Evolutionary conservation across 2,888 invertebrate genomes (phyloP), one percentile per base, ranked within the genome.

Genomic region (Notodonta dromedarius): DNA sequence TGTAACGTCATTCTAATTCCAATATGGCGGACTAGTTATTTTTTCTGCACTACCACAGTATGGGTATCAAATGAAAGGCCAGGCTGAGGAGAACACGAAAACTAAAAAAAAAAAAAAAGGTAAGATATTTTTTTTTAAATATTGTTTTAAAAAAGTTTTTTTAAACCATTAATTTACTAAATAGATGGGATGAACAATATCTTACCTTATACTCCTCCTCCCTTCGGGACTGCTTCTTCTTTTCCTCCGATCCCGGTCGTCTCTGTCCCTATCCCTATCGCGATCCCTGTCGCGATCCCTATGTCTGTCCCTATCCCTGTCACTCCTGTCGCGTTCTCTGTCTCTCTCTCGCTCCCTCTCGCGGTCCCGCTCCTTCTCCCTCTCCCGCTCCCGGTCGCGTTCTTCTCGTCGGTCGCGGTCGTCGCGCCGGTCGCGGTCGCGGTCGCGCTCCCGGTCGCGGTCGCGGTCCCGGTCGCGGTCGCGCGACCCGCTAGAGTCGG

Each of bases 161-260:
- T 24, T 24, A 35, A 35, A 24, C 24, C 24, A 24, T 24, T 24
- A 24, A 24, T 24, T 24, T 24, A 24, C n/a, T n/a, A 24, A 24
- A 24, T 24, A 24, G 24, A 24, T 24, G 24, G 24, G 24, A 24
- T 24, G 2, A 24, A 24, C 24, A 35, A 35, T n/a, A 6, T 35
- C 35, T 32, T 11, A 93, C 93, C 91, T 82, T 57, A 93, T 92
- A 83, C 93, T 93, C 55, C 93, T 74, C 61, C 93, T 83, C 40
- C 86, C 88, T n/a, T 93, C 93, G 0, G 93, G 93, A 63, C 93
- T 93, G 62, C 77, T 76, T 55, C 90, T 87, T 60, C 93, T 74
- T 89, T 92, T 91, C 78, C 93, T 87, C 35, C 92, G 79, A 42
- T 91, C 91, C 11, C 91, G 78, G 11, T 90, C 91, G 50, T 90